These are phyloP conservation scores for Nannoperca obscura DNA, from an alignment of 2,797 vertebrate species.

Conservation along the genomic window DNA sequence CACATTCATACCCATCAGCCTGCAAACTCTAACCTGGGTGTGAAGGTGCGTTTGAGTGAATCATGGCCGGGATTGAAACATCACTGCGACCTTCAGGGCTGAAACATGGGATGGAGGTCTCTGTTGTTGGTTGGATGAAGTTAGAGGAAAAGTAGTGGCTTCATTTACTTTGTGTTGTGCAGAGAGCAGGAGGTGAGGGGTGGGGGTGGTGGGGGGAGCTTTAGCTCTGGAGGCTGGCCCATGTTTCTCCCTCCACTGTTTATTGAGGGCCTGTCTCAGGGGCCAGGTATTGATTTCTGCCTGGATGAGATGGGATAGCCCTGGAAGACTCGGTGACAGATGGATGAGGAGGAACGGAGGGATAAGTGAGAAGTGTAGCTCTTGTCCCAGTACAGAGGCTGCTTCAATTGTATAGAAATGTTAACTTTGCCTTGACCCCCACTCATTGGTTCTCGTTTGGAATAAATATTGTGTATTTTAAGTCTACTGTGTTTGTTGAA, in stretches of 20 bases:
- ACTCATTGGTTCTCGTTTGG: constrained; percentile 25
- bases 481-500: neutral
- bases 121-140: constrained; percentile 74
- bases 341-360: constrained; percentile 68
- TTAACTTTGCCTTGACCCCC: constrained; percentile 64
- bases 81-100: constrained; percentile 67
- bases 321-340: constrained; percentile 77
- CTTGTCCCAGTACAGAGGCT: constrained; percentile 50
- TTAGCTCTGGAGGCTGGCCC: constrained; percentile 69
- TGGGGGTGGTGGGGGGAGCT: constrained; percentile 43
- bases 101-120: constrained; percentile 60
- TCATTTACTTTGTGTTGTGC: constrained; percentile 81
- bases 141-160: constrained; percentile 75
- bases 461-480: constrained; percentile 19
- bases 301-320: constrained; percentile 82
- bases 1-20: constrained; percentile 30
- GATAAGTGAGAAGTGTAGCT: constrained; percentile 65
- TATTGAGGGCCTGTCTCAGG: constrained; percentile 79
- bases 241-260: constrained; percentile 78
- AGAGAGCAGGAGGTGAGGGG: constrained; percentile 38
- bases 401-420: constrained; percentile 47
- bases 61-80: constrained; percentile 56
- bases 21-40: constrained; percentile 9
- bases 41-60: constrained; percentile 52
- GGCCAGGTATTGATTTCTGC: constrained; percentile 81